A percentile compares a stretch with the other conserved stretches of the same genome.
These are phyloP conservation scores for Saguinus midas DNA, from an alignment of 2,113 vertebrate genomes.

Conservation along the genomic window DNA sequence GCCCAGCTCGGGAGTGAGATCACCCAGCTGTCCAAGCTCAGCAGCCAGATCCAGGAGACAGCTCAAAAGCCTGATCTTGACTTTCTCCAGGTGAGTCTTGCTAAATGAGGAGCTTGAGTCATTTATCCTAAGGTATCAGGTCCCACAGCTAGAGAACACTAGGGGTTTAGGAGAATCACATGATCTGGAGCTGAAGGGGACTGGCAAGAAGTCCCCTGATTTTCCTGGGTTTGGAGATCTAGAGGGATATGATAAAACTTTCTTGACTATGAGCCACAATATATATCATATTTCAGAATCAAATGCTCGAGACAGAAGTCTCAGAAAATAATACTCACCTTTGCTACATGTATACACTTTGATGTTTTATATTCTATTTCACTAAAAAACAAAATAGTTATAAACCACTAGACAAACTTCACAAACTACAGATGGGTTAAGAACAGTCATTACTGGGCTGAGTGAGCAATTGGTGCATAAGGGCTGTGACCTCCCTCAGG, in stretches of 20 bases:
- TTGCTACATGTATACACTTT: neutral
- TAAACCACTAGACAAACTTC: neutral
- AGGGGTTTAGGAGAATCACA: neutral
- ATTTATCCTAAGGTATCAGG: neutral
- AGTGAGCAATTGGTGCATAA: neutral
- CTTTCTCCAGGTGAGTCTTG: conserved; percentile 81
- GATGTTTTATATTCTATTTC: neutral
- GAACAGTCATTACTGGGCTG: neutral
- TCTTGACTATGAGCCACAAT: neutral
- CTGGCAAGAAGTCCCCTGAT: neutral
- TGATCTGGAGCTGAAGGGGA: neutral
- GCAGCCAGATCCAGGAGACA: conserved; percentile 84
- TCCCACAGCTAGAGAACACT: neutral
- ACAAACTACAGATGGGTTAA: neutral
- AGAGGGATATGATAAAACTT: neutral
- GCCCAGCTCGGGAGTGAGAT: conserved; percentile 79
- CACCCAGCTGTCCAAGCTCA: conserved; percentile 82
- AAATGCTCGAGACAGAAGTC: neutral
- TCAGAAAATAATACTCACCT: neutral
- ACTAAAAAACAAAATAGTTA: neutral
- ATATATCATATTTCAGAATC: neutral
- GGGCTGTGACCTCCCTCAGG: neutral
- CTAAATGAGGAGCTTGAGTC: neutral
- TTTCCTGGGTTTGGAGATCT: neutral
- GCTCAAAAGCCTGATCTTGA: conserved; percentile 77